Percentiles rank a stretch among this genome's conserved stretches.
Evolutionary conservation across 2,797 vertebrate species (phyloP).

Genomic region (Oryzias sinensis): DNA sequence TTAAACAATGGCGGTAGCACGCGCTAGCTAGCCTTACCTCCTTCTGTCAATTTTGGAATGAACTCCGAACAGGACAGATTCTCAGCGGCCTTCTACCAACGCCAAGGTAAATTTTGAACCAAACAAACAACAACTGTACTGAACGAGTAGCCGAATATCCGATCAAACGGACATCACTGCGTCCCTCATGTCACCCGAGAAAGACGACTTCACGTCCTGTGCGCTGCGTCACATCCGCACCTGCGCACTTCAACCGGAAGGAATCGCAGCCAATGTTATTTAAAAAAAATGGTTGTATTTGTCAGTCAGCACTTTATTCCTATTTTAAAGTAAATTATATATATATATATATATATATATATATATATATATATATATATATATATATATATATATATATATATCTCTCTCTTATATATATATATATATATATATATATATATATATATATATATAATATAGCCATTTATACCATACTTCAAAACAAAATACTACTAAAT

Average conservation of each 20-base stretch:
- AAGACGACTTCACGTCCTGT: slow-evolving; percentile 1
- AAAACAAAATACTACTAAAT: too few species aligned
- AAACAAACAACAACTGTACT: fast-evolving
- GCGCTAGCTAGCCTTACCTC: slow-evolving; percentile 55
- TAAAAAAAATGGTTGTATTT: too few species aligned
- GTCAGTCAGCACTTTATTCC: too few species aligned
- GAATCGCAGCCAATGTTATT: not conserved
- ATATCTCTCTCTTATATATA: too few species aligned
- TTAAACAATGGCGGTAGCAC: slow-evolving; percentile 71
- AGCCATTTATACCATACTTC: too few species aligned
- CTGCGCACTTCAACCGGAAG: slow-evolving; percentile 30
- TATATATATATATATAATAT: too few species aligned
- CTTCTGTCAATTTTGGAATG: slow-evolving; percentile 23
- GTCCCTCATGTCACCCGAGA: slow-evolving; percentile 12
- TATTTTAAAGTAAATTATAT: too few species aligned
- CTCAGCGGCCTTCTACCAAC: not conserved
- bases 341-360: too few species aligned
- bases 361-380: too few species aligned
- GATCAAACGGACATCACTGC: not conserved
- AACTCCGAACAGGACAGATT: not conserved
- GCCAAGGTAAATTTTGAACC: fast-evolving
- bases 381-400: too few species aligned
- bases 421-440: too few species aligned
- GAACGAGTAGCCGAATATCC: fast-evolving
- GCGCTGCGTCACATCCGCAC: slow-evolving; percentile 34